Conservation (phyloP, 2,797 vertebrate species). For the Acanthopagrus latus region DNA sequence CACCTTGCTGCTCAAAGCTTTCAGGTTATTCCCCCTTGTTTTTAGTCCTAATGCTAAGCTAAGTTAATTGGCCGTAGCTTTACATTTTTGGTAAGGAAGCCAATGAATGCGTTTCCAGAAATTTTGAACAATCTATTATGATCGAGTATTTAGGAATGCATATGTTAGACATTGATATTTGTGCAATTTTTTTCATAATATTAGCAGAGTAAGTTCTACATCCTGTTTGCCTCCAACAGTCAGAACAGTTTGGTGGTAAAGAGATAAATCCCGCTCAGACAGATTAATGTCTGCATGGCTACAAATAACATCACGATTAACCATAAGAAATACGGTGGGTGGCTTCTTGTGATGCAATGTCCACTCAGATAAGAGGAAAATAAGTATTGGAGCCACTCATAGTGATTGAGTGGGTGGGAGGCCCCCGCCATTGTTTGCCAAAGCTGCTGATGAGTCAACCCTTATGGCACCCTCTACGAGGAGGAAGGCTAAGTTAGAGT, state of each 20-base stretch:
- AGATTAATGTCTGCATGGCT: conserved; percentile 4
- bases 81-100: background rate
- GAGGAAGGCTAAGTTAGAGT: conserved; percentile 44
- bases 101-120: background rate
- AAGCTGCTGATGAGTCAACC: conserved; percentile 65
- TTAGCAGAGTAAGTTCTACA: conserved; percentile 1
- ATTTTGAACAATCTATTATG: background rate
- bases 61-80: background rate
- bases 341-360: conserved; percentile 56
- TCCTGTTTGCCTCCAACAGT: background rate
- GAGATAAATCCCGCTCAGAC: conserved; percentile 2
- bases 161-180: background rate
- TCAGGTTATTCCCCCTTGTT: too few species aligned
- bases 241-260: conserved; percentile 9
- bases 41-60: background rate
- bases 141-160: background rate
- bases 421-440: conserved; percentile 52
- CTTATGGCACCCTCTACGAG: conserved; percentile 43
- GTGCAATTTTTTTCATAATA: background rate
- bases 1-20: background rate
- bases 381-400: conserved; percentile 41
- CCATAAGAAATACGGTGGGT: conserved; percentile 37
- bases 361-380: conserved; percentile 35
- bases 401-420: conserved; percentile 53
- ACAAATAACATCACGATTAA: conserved; percentile 23